A percentile compares a stretch with the other conserved stretches of the same genome.
Evolutionary conservation across 2,888 invertebrate genomes (phyloP).

Genomic region (Neuroscelio doddi): DNA sequence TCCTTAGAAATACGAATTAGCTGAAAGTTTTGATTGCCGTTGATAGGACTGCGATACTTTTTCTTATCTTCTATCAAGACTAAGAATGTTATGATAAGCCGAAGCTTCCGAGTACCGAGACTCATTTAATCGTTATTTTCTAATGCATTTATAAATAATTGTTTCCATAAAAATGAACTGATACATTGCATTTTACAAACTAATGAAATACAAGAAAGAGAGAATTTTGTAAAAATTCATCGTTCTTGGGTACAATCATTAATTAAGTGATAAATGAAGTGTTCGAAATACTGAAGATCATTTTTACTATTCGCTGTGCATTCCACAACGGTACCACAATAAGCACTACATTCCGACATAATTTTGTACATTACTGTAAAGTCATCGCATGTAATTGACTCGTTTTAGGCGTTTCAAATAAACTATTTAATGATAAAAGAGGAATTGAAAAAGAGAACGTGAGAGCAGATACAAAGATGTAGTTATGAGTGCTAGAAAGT

Average conservation of each 20-base stretch:
- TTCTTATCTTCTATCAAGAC: slow-evolving; percentile 3
- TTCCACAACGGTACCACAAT: slow-evolving; percentile 4
- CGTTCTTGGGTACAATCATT: neutral
- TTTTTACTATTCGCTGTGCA: neutral
- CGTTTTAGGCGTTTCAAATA: neutral
- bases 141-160: no score
- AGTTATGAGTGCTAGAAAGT: neutral
- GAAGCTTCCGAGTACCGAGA: slow-evolving; percentile 17
- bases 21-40: slow-evolving; percentile 10
- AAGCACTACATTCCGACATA: slow-evolving; percentile 44
- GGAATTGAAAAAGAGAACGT: neutral
- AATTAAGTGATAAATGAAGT: slow-evolving; percentile 5
- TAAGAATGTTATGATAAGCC: slow-evolving; percentile 12
- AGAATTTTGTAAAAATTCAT: no score
- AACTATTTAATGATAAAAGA: neutral
- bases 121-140: neutral
- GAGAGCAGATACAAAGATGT: neutral
- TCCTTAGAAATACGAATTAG: slow-evolving; percentile 16
- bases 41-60: slow-evolving; percentile 29
- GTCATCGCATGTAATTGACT: slow-evolving; percentile 33
- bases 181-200: neutral
- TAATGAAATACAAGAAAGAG: no score
- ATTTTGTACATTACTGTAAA: slow-evolving; percentile 67
- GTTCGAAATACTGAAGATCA: slow-evolving; percentile 7
- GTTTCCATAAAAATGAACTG: no score